Conservation (phyloP, 2,113 vertebrate species). For the Ariopsis seemanni region DNA sequence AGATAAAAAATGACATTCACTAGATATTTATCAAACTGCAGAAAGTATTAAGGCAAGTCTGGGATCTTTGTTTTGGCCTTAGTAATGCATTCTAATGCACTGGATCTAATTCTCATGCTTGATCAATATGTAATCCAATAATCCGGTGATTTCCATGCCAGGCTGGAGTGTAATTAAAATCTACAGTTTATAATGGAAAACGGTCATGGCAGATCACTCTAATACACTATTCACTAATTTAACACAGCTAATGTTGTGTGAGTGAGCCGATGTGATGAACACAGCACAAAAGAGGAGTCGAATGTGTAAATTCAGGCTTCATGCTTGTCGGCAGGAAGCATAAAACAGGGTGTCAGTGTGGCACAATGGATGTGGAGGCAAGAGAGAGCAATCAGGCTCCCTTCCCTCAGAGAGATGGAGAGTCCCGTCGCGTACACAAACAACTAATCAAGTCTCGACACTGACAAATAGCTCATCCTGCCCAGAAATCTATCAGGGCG, state of each 20-base stretch:
- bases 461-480: constrained; percentile 83
- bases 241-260: not conserved
- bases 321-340: constrained; percentile 54
- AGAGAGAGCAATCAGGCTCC: constrained; percentile 85
- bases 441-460: constrained; percentile 85
- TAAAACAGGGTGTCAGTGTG: constrained; percentile 78
- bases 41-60: not conserved
- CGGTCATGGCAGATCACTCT: not conserved
- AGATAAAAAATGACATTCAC: not conserved
- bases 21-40: constrained; percentile 2
- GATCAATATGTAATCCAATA: constrained; percentile 1
- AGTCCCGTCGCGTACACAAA: constrained; percentile 85
- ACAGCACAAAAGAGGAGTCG: not conserved
- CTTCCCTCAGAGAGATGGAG: constrained; percentile 88
- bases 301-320: constrained; percentile 38
- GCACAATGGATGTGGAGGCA: constrained; percentile 77
- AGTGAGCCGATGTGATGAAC: not conserved
- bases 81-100: not conserved
- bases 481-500: constrained; percentile 87
- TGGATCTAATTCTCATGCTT: constrained; percentile 2
- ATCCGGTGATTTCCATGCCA: not conserved
- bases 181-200: not conserved
- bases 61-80: not conserved
- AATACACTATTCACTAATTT: not conserved
- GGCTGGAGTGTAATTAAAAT: constrained; percentile 2